Conservation (phyloP, 2,888 invertebrate species). For the Chydorus sphaericus region DNA sequence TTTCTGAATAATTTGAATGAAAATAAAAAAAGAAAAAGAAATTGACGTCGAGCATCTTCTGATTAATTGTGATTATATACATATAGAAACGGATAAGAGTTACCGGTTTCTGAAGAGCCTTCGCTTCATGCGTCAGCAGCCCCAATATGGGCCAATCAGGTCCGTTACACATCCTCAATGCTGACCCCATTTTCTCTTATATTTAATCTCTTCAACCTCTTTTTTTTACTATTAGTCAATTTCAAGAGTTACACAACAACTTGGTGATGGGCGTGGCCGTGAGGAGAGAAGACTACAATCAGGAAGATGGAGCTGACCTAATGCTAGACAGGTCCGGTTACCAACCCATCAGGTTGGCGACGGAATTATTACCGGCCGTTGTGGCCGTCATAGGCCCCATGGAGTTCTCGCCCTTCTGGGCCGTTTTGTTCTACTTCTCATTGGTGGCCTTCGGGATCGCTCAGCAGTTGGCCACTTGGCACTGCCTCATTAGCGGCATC, state of each 20-base stretch:
- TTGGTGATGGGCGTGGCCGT: slow-evolving; percentile 53
- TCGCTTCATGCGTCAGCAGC: slow-evolving; percentile 11
- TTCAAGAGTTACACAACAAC: slow-evolving; percentile 41
- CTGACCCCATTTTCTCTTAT: neutral
- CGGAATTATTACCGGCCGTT: slow-evolving; percentile 79
- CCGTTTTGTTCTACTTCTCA: slow-evolving; percentile 68
- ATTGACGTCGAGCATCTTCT: no score
- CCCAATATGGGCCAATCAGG: neutral
- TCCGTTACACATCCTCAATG: neutral
- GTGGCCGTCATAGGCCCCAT: slow-evolving; percentile 58
- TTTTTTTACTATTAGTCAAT: slow-evolving; percentile 9
- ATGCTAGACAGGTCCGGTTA: slow-evolving; percentile 32
- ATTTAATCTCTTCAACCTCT: no score
- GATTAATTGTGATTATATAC: no score
- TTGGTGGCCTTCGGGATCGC: slow-evolving; percentile 74
- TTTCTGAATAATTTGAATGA: no score
- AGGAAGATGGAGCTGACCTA: slow-evolving; percentile 36
- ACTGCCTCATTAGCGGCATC: slow-evolving; percentile 71
- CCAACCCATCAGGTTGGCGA: slow-evolving; percentile 67
- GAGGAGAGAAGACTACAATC: no score
- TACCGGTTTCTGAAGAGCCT: slow-evolving; percentile 11
- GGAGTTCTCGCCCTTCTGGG: slow-evolving; percentile 72
- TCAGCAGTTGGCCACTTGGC: slow-evolving; percentile 78
- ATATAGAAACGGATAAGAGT: slow-evolving; percentile 5
- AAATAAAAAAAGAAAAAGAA: no score